Evolutionary conservation across 2,888 invertebrate species (phyloP).

Genomic region (Dione juno): DNA sequence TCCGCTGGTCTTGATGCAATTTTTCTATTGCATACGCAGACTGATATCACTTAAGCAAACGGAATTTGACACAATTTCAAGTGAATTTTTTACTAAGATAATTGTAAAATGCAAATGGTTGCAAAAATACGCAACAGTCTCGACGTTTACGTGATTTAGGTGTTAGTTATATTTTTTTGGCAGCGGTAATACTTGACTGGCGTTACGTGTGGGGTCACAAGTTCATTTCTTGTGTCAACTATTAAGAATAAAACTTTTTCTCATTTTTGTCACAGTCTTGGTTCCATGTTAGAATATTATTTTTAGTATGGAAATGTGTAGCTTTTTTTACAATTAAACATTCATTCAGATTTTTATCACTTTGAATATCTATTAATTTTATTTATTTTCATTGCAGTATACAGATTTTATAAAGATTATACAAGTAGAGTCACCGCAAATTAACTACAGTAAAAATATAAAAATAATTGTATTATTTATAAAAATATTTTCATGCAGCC

Average conservation of each 20-base stretch:
- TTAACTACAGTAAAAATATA: background rate
- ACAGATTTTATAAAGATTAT: background rate
- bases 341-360: too few species aligned
- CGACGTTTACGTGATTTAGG: slow-evolving; percentile 1
- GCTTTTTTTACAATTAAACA: too few species aligned
- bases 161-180: background rate
- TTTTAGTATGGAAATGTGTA: too few species aligned
- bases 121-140: background rate
- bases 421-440: background rate
- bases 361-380: too few species aligned
- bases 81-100: slow-evolving; percentile 18
- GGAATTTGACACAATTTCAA: slow-evolving; percentile 37
- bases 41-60: slow-evolving; percentile 32
- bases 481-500: background rate
- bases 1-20: slow-evolving; percentile 43
- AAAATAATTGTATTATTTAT: background rate
- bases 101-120: slow-evolving; percentile 2
- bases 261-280: background rate
- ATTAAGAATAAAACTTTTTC: background rate
- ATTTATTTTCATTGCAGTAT: too few species aligned
- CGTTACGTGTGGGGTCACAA: slow-evolving; percentile 6
- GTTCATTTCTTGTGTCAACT: slow-evolving; percentile 1
- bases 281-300: too few species aligned
- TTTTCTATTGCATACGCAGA: slow-evolving; percentile 42
- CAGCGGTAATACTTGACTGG: background rate